Evolutionary conservation across 2,113 vertebrate genomes (phyloP).

Genomic region (Halcyon senegalensis): DNA sequence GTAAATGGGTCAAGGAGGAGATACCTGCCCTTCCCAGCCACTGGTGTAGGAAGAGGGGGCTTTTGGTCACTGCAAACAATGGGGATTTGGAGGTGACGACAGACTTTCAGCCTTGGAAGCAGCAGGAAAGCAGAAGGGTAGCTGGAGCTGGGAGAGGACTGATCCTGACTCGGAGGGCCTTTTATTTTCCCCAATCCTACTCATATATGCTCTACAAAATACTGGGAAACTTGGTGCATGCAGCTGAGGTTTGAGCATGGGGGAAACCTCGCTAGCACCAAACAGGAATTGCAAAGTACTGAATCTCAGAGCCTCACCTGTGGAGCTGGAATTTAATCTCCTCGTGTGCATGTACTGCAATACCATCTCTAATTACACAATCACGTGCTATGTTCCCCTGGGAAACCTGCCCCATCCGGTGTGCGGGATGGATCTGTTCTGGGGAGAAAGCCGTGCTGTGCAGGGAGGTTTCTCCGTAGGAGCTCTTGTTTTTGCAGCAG

Average conservation of each 20-base stretch:
- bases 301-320: not conserved
- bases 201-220: not conserved
- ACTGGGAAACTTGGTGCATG: rapidly evolving
- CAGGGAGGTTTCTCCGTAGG: not conserved
- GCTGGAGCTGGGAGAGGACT: not conserved
- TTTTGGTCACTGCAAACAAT: rapidly evolving
- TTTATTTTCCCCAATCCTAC: not conserved
- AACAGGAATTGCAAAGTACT: not conserved
- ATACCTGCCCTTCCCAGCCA: not conserved
- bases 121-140: not conserved
- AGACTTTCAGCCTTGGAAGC: not conserved
- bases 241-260: not conserved
- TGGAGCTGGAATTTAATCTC: not conserved
- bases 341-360: not conserved
- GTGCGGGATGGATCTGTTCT: not conserved
- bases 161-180: not conserved
- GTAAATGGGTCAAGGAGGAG: not conserved
- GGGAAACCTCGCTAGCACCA: rapidly evolving
- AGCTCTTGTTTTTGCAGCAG: not conserved
- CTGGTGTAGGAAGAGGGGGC: rapidly evolving
- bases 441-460: not conserved
- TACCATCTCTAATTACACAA: not conserved
- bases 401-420: not conserved
- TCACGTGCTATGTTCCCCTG: not conserved
- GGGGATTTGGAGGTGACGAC: not conserved